Conservation (phyloP, 2,113 vertebrate genomes). For the Scophthalmus maximus region DNA sequence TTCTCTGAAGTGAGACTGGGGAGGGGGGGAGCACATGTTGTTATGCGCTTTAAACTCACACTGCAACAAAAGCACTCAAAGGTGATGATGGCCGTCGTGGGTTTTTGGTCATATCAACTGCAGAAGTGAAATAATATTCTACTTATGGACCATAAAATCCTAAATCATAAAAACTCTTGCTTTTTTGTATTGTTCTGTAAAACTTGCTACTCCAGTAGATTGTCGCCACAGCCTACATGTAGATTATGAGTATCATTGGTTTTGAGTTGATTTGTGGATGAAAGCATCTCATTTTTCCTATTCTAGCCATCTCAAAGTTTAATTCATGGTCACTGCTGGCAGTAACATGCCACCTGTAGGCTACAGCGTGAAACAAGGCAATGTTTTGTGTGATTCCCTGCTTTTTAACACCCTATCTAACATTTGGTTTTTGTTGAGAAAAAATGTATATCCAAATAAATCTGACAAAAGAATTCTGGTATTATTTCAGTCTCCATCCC, state of each 20-base stretch:
- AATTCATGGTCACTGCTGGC: background rate
- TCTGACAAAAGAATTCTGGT: background rate
- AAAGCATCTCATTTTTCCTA: background rate
- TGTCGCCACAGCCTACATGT: background rate
- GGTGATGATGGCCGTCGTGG: background rate
- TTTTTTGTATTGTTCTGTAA: background rate
- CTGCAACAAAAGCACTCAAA: conserved; percentile 2
- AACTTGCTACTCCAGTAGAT: background rate
- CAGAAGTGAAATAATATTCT: background rate
- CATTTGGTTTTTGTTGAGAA: background rate
- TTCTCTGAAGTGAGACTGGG: conserved; percentile 54
- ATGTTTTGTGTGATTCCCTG: background rate
- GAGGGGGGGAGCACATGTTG: conserved; percentile 40
- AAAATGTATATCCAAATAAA: no score
- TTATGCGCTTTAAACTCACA: conserved; percentile 23
- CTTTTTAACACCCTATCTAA: background rate
- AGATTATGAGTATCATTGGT: background rate
- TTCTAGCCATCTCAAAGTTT: background rate
- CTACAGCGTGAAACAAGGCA: background rate
- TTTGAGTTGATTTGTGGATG: background rate
- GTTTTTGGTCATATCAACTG: background rate
- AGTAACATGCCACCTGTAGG: background rate
- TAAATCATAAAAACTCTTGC: background rate
- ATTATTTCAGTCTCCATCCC: background rate
- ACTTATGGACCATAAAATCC: background rate